phyloP scores from a whole-genome alignment of 2,888 invertebrate species.

The Apamea anceps region DNA sequence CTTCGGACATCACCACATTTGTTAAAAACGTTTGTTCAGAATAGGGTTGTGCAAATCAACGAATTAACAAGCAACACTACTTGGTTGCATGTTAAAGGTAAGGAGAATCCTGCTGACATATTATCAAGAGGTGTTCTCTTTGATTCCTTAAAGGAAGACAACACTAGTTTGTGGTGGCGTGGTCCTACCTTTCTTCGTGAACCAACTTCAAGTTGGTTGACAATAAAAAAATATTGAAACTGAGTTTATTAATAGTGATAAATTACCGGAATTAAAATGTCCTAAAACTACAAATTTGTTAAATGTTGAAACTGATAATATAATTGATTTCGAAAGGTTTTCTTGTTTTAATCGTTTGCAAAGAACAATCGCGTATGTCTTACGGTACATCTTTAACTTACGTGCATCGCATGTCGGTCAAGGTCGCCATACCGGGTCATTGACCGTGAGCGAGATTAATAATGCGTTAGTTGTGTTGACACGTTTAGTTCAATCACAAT shows the following conservation, averaged over 20 bases:
- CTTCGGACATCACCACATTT: constrained; percentile 3
- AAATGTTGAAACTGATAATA: background rate
- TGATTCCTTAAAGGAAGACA: background rate
- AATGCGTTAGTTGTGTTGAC: too few relatives aligned
- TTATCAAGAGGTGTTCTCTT: background rate
- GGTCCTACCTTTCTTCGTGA: background rate
- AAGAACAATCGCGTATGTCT: background rate
- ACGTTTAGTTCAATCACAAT: too few relatives aligned
- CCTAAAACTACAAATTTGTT: constrained; percentile 3
- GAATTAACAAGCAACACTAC: constrained; percentile 7
- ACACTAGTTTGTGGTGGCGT: constrained; percentile 2
- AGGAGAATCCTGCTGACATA: constrained; percentile 2
- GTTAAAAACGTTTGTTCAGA: constrained; percentile 30
- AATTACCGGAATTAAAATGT: background rate
- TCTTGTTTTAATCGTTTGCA: background rate
- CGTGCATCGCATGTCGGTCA: background rate
- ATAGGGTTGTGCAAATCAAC: constrained; percentile 9
- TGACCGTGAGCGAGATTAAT: too few relatives aligned
- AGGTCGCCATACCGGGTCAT: background rate
- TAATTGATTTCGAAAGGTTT: background rate
- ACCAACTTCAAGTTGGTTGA: background rate
- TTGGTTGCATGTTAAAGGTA: background rate
- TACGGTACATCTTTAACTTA: background rate
- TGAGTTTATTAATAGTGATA: background rate
- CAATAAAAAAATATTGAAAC: background rate